Evolutionary conservation across 2,888 invertebrate species (phyloP).

Genomic region (Perizoma affinitatum): DNA sequence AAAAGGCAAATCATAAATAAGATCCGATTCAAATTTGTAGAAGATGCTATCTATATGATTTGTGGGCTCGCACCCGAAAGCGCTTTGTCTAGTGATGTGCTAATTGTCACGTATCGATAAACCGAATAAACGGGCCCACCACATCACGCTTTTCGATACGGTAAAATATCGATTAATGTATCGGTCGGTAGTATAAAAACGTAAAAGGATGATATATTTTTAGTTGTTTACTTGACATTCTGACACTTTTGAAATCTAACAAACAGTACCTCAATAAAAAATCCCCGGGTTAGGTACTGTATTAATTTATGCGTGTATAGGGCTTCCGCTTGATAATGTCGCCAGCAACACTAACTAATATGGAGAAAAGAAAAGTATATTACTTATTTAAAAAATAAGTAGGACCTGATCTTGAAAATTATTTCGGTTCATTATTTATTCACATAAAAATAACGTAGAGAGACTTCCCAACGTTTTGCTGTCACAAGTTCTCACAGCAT

Average conservation of each 20-base stretch:
- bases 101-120: conserved; percentile 76
- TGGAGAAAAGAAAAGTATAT: no score
- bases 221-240: not conserved
- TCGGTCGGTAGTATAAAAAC: not conserved
- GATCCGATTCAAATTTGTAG: conserved; percentile 85
- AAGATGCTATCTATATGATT: conserved; percentile 84
- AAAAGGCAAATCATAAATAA: conserved; percentile 85
- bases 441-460: no score
- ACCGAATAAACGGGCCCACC: conserved; percentile 46
- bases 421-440: no score
- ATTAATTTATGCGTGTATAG: no score
- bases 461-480: conserved; percentile 39
- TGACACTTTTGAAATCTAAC: no score
- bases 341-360: no score
- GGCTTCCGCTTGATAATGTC: no score
- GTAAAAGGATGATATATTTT: not conserved
- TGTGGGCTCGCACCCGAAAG: conserved; percentile 81
- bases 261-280: no score
- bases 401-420: no score
- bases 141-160: conserved; percentile 44
- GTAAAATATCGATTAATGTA: conserved; percentile 7
- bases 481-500: conserved; percentile 51
- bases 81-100: conserved; percentile 80
- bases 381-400: no score
- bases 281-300: no score